Evolutionary conservation across 1,140 invertebrate species (phyloP), one percentile per base, ranked within the genome.

Genomic region (Phymastichus coffea): DNA sequence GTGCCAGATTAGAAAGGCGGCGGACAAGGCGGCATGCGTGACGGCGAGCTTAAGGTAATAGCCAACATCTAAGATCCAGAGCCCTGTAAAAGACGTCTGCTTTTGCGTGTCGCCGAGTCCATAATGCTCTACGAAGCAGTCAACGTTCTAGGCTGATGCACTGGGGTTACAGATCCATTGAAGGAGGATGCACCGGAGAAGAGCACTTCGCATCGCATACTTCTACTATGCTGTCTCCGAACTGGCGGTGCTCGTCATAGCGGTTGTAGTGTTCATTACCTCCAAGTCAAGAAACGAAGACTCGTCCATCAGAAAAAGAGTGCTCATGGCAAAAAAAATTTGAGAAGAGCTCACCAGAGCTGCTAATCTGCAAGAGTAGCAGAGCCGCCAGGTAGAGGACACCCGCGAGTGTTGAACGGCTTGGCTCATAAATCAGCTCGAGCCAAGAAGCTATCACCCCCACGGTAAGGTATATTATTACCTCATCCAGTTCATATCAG

Each of bases 181-280:
- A 22, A 48, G 41, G 22, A 2, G 37, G 3, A 59, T 58, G n/a
- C 46, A 58, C 2, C 35, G 52, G n/a, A 4, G 25, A 12, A 26
- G 28, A 35, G 53, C 41, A 10, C 41, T 56, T 3, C 7, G 41
- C 12, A 43, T 56, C 4, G 15, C 26, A 12, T 28, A 17, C 44
- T 60, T 61, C 3, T 69, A 66, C 52, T 49, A 62, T n/a, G 70
- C 70, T 0, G 57, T 66, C 4, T 68, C 66, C 4, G 56, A 57
- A 14, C 52, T 64, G 22, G 20, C 61, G 41, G 61, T 52, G 10
- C 26, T 26, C 14, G 33, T 26, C 56, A n/a, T 54, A 44, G 23
- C n/a, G 7, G 0, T 26, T 44, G 1, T 51, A 37, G 19, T 15
- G 46, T n/a, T n/a, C n/a, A n/a, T n/a, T n/a, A n/a, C n/a, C n/a